phyloP scores from a whole-genome alignment of 2,888 invertebrate genomes.

The Lasioglossum zephyrum region DNA sequence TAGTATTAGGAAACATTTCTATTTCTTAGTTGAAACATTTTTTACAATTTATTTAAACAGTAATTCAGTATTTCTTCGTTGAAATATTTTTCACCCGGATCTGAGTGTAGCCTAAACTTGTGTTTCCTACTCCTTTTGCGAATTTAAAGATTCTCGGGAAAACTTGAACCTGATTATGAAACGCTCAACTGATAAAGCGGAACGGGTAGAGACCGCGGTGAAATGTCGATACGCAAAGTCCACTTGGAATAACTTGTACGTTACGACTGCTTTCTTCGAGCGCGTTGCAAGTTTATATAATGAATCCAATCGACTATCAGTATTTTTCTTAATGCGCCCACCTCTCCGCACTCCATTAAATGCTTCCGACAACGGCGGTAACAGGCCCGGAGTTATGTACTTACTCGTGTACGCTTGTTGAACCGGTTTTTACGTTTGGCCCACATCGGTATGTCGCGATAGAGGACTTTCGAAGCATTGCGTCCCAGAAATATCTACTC shows the following conservation, averaged over 20 bases:
- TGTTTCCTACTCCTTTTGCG: neutral
- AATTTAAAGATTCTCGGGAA: neutral
- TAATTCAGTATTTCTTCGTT: too few species aligned
- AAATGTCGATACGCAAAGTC: neutral
- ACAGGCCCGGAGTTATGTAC: constrained; percentile 9
- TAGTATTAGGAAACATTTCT: too few species aligned
- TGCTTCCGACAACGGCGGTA: constrained; percentile 25
- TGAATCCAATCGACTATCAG: neutral
- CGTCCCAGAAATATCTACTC: constrained; percentile 35
- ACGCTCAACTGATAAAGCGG: neutral
- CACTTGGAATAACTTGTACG: neutral
- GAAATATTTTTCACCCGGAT: too few species aligned
- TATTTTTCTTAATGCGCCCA: constrained; percentile 11
- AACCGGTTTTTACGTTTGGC: constrained; percentile 70
- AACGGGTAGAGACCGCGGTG: neutral
- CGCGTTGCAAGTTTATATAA: constrained; percentile 5
- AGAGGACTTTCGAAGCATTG: constrained; percentile 62
- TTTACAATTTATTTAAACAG: too few species aligned
- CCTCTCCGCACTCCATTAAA: constrained; percentile 40
- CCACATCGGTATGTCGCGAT: constrained; percentile 58
- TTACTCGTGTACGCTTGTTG: neutral
- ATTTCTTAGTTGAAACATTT: too few species aligned
- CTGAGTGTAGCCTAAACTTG: too few species aligned
- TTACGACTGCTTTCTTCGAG: constrained; percentile 5
- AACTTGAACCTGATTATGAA: neutral